These are phyloP conservation scores for Orchesella flavescens DNA, from an alignment of 2,888 invertebrate genomes.

Conservation along the genomic window DNA sequence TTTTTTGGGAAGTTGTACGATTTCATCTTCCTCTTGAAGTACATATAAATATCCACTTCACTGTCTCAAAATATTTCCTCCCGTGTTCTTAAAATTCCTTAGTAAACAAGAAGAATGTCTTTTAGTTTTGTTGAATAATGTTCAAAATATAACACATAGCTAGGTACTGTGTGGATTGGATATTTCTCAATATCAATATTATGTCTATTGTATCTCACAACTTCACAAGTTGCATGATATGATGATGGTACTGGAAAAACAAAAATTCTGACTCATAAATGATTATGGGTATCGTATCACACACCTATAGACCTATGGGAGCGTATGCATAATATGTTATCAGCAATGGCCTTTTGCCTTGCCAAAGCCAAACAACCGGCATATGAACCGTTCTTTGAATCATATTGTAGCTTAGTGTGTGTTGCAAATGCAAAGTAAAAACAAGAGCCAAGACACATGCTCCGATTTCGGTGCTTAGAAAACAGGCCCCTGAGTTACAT, in stretches of 20 bases:
- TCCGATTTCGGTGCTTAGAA: conserved; percentile 23
- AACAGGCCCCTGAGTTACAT: conserved; percentile 34
- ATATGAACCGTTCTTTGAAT: neutral
- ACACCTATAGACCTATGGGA: neutral
- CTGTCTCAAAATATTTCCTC: neutral
- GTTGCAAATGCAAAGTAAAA: no score
- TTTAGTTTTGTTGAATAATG: no score
- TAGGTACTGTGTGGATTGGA: no score
- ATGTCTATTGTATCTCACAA: no score
- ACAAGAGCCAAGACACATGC: neutral
- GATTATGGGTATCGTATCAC: neutral
- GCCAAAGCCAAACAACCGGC: neutral
- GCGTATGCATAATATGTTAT: neutral
- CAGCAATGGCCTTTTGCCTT: neutral
- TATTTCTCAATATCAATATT: no score
- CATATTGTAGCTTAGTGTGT: neutral
- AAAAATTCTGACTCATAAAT: neutral
- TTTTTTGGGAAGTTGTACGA: neutral
- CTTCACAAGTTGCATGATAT: no score
- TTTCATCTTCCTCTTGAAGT: neutral
- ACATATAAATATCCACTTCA: neutral
- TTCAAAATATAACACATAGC: no score
- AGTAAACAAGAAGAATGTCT: no score
- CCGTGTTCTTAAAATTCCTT: neutral
- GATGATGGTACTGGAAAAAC: neutral